Evolutionary conservation across 1,140 invertebrate genomes (phyloP).

Genomic region (Homarus americanus): DNA sequence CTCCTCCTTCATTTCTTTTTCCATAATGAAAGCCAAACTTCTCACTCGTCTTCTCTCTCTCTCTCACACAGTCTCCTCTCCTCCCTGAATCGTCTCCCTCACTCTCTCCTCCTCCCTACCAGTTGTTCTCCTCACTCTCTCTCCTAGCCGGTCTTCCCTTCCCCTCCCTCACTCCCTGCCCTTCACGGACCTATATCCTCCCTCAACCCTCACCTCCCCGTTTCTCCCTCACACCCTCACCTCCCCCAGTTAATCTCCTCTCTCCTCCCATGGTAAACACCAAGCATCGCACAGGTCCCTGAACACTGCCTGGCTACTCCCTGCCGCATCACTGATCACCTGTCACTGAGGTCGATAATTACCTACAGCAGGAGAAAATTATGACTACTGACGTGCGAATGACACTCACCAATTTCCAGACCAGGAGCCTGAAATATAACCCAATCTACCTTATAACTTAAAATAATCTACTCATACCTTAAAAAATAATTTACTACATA

Average conservation of each 20-base stretch:
- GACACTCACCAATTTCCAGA: neutral
- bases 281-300: neutral
- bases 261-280: neutral
- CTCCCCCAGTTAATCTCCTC: too few relatives aligned
- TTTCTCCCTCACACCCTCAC: neutral
- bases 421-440: neutral
- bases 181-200: neutral
- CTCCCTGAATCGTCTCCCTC: neutral
- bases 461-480: neutral
- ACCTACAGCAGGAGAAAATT: neutral
- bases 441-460: neutral
- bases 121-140: neutral
- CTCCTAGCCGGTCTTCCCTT: neutral
- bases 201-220: neutral
- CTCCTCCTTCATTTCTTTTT: neutral
- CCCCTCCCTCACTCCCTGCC: neutral
- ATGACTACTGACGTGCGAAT: neutral
- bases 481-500: too few relatives aligned
- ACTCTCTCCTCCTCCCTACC: neutral
- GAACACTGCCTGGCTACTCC: neutral
- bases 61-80: neutral
- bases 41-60: neutral
- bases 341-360: neutral
- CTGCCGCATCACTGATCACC: neutral
- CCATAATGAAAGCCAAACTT: neutral